Conservation (phyloP, 2,888 invertebrate genomes). For the Drosophila maculinotata region DNA sequence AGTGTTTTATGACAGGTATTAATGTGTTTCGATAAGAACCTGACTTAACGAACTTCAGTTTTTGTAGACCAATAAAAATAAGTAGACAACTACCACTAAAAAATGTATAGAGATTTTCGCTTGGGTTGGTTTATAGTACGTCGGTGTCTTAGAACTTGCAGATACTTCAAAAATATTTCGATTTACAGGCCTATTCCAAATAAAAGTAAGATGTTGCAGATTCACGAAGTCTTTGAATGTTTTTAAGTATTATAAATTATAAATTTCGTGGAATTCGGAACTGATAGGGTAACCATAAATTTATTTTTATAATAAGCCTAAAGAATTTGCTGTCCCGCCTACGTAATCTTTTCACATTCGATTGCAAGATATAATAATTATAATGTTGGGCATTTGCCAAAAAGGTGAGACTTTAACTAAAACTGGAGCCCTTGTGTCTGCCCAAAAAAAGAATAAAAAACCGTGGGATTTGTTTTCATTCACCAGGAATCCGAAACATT, state of each 20-base stretch:
- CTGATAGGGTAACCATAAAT: background rate
- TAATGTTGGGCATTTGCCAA: background rate
- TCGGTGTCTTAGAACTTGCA: constrained; percentile 2
- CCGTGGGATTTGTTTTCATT: constrained; percentile 19
- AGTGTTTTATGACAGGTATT: constrained; percentile 45
- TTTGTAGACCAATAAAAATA: constrained; percentile 9
- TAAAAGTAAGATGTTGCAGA: no score
- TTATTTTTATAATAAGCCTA: background rate
- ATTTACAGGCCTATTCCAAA: no score
- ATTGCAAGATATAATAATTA: background rate
- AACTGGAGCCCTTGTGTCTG: constrained; percentile 30
- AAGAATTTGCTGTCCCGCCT: no score
- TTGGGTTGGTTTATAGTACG: background rate
- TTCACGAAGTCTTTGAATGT: no score
- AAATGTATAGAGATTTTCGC: background rate
- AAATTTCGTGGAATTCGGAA: background rate
- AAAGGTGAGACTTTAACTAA: background rate
- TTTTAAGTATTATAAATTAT: background rate
- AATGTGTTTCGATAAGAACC: constrained; percentile 44
- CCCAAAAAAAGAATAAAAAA: constrained; percentile 15
- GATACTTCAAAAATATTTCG: background rate
- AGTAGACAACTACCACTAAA: background rate
- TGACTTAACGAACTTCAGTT: constrained; percentile 8
- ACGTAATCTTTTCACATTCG: background rate
- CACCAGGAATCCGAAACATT: constrained; percentile 21